Evolutionary conservation across 2,113 vertebrate genomes (phyloP).

Genomic region (Heterotilapia buettikoferi): DNA sequence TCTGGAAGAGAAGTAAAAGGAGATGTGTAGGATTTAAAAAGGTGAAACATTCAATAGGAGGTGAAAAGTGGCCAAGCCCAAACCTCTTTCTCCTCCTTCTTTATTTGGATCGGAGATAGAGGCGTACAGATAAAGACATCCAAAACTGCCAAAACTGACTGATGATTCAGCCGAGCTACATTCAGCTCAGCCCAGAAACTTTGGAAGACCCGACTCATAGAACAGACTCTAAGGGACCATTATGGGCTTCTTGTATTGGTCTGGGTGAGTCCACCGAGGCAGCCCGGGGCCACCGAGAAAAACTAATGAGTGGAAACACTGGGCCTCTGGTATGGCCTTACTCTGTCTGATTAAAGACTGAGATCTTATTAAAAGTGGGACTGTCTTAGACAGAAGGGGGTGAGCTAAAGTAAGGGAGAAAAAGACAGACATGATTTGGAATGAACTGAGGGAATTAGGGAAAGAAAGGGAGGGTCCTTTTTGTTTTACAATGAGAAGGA

Average conservation of each 20-base stretch:
- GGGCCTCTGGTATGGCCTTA: slow-evolving; percentile 38
- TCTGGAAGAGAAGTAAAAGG: background rate
- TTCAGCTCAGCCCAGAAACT: slow-evolving; percentile 12
- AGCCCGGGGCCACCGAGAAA: slow-evolving; percentile 48
- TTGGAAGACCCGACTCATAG: slow-evolving; percentile 14
- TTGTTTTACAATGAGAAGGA: slow-evolving; percentile 14
- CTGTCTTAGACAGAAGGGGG: background rate
- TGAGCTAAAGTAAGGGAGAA: background rate
- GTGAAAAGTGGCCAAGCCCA: slow-evolving; percentile 46
- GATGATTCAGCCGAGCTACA: slow-evolving; percentile 33
- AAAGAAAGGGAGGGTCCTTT: background rate
- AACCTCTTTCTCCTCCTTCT: slow-evolving; percentile 20
- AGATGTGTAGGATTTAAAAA: slow-evolving; percentile 11
- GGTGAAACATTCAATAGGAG: slow-evolving; percentile 35
- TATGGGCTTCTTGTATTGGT: slow-evolving; percentile 46
- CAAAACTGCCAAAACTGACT: slow-evolving; percentile 36
- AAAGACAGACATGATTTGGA: slow-evolving; percentile 31
- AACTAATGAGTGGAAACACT: slow-evolving; percentile 65
- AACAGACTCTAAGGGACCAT: slow-evolving; percentile 41
- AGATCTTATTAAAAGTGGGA: slow-evolving; percentile 58
- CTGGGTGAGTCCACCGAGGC: slow-evolving; percentile 39
- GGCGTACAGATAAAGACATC: slow-evolving; percentile 30
- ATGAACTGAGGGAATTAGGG: slow-evolving; percentile 16
- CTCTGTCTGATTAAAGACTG: slow-evolving; percentile 60
- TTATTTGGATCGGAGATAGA: slow-evolving; percentile 15